Conservation (phyloP, 2,797 vertebrate species). For the Esox lucius region DNA sequence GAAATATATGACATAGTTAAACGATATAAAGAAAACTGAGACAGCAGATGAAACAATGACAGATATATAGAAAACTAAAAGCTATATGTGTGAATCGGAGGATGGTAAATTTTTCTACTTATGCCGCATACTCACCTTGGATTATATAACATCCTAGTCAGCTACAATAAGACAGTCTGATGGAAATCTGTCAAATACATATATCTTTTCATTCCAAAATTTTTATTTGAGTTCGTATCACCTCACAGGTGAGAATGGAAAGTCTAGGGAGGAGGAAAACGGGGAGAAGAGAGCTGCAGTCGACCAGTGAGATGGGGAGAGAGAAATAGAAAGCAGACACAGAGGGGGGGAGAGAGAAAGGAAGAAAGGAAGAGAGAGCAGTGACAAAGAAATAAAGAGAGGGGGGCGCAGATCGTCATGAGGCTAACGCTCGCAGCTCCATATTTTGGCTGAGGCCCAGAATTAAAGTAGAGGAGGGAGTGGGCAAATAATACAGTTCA, state of each 20-base stretch:
- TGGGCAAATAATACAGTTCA: too few species aligned
- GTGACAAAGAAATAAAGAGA: not conserved
- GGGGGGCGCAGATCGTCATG: not conserved
- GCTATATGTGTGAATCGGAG: not conserved
- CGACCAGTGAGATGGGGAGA: too few species aligned
- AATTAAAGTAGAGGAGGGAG: constrained; percentile 31
- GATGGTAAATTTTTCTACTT: not conserved
- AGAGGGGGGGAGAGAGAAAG: too few species aligned
- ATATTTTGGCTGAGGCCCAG: constrained; percentile 17
- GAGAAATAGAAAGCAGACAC: not conserved
- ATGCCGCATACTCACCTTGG: not conserved
- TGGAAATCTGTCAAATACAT: not conserved
- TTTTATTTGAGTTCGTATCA: too few species aligned
- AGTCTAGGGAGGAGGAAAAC: constrained; percentile 2
- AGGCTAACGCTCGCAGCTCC: constrained; percentile 7
- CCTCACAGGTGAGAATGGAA: not conserved
- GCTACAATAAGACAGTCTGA: not conserved
- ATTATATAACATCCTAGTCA: not conserved
- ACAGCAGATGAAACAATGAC: not conserved
- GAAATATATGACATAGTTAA: too few species aligned
- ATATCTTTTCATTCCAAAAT: not conserved
- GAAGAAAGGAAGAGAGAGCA: not conserved
- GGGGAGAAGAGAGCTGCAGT: not conserved
- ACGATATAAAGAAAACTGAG: not conserved
- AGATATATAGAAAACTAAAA: not conserved